Percentiles rank a stretch among this genome's conserved stretches.
These are phyloP conservation scores for Halichoeres trimaculatus DNA, from an alignment of 2,113 vertebrate species.

Conservation along the genomic window DNA sequence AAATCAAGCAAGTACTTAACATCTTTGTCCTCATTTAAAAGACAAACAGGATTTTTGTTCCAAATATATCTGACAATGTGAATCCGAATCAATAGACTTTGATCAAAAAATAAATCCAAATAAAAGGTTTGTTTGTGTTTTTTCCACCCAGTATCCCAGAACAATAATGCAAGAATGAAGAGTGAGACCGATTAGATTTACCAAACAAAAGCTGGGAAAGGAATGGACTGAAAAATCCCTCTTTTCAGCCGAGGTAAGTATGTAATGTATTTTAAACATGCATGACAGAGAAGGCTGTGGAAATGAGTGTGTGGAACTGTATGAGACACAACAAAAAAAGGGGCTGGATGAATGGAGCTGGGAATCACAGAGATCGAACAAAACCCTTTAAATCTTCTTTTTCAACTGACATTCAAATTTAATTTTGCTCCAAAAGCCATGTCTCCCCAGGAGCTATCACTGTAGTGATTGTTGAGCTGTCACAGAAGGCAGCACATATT, in stretches of 20 bases:
- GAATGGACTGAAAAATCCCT: constrained; percentile 15
- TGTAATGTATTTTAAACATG: constrained; percentile 40
- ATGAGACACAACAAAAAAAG: constrained; percentile 28
- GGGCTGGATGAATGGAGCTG: constrained; percentile 9
- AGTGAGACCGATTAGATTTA: constrained; percentile 31
- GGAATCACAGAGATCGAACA: constrained; percentile 34
- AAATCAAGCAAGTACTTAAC: background rate
- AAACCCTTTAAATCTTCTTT: constrained; percentile 19
- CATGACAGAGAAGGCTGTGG: constrained; percentile 22
- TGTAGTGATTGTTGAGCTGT: constrained; percentile 55
- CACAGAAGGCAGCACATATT: constrained; percentile 35
- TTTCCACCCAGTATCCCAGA: background rate
- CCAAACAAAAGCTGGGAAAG: constrained; percentile 8
- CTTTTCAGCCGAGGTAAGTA: constrained; percentile 19
- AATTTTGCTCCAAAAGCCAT: constrained; percentile 25
- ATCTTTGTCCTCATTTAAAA: background rate
- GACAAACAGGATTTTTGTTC: background rate
- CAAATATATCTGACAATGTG: background rate
- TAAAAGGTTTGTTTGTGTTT: background rate
- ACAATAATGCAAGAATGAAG: constrained; percentile 13
- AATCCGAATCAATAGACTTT: background rate
- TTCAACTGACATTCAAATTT: constrained; percentile 33
- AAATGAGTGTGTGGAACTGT: constrained; percentile 16
- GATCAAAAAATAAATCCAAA: constrained; percentile 4
- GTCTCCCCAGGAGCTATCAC: constrained; percentile 31